These are phyloP conservation scores for Heliconius ethilla DNA, from an alignment of 2,888 invertebrate genomes.

Conservation along the genomic window DNA sequence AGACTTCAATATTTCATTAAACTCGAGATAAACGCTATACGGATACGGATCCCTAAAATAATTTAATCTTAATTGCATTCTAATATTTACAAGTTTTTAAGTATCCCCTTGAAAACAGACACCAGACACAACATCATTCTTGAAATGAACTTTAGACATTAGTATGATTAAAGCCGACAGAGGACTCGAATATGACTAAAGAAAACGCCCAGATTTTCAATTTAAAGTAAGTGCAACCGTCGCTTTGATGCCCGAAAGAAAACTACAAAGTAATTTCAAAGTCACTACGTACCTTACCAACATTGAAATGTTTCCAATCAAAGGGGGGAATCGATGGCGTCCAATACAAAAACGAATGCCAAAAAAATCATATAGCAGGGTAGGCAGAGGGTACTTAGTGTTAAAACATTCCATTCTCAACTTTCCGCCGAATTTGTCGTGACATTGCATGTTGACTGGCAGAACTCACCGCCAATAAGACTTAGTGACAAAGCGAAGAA, in stretches of 20 bases:
- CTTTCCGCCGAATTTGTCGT: too few species aligned
- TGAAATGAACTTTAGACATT: constrained; percentile 39
- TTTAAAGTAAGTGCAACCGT: constrained; percentile 41
- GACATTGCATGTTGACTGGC: too few species aligned
- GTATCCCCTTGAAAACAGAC: not conserved
- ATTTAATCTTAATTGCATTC: not conserved
- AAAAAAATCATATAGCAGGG: too few species aligned
- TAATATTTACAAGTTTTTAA: not conserved
- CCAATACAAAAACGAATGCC: not conserved
- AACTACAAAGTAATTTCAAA: constrained; percentile 38
- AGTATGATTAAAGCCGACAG: constrained; percentile 39
- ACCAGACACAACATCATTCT: constrained; percentile 32
- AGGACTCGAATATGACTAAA: constrained; percentile 32
- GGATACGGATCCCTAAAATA: too few species aligned
- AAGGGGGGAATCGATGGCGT: not conserved
- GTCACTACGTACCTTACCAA: constrained; percentile 2
- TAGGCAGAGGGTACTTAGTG: too few species aligned
- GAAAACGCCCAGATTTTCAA: constrained; percentile 38
- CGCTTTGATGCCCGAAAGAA: constrained; percentile 40
- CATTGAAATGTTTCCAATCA: constrained; percentile 13
- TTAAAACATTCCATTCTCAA: not conserved
- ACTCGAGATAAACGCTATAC: too few species aligned
- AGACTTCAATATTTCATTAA: too few species aligned
- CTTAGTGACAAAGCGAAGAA: too few species aligned
- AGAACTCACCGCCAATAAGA: too few species aligned